Conservation (phyloP, 2,797 vertebrate genomes). For the Potorous gilbertii region DNA sequence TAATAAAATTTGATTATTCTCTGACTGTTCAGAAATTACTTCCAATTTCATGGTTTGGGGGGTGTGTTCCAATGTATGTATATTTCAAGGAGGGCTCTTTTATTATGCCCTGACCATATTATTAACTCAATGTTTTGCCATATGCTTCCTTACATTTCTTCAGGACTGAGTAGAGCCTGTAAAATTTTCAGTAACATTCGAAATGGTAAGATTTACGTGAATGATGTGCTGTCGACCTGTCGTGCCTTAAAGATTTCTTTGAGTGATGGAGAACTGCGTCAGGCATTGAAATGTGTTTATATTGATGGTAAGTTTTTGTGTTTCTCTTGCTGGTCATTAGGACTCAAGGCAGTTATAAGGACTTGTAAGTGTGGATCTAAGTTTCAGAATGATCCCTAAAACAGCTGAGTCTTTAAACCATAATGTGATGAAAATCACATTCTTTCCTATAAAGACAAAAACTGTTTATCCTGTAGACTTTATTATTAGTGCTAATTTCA, state of each 20-base stretch:
- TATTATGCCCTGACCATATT: neutral
- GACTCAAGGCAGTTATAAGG: neutral
- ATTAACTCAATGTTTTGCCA: neutral
- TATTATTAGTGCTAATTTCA: neutral
- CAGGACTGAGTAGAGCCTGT: slow-evolving; percentile 68
- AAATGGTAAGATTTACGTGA: slow-evolving; percentile 67
- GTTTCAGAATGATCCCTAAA: slow-evolving; percentile 1
- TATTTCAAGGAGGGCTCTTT: neutral
- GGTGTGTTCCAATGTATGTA: neutral
- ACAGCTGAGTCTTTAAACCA: slow-evolving; percentile 17
- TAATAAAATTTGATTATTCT: neutral
- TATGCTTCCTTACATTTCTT: slow-evolving; percentile 33
- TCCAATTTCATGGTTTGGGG: neutral
- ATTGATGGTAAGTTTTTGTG: slow-evolving; percentile 71
- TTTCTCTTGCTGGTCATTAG: slow-evolving; percentile 7
- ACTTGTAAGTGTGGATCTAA: neutral
- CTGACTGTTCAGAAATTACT: neutral
- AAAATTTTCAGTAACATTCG: slow-evolving; percentile 71
- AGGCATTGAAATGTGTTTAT: slow-evolving; percentile 50
- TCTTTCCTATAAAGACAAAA: neutral
- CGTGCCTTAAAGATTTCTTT: slow-evolving; percentile 60
- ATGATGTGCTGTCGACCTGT: slow-evolving; percentile 64
- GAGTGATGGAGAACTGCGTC: slow-evolving; percentile 67
- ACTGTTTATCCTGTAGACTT: neutral
- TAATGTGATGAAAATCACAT: neutral